Percentiles rank a stretch among this genome's conserved stretches.
phyloP scores from a whole-genome alignment of 2,888 invertebrate genomes.

The Luperina nickerlii region DNA sequence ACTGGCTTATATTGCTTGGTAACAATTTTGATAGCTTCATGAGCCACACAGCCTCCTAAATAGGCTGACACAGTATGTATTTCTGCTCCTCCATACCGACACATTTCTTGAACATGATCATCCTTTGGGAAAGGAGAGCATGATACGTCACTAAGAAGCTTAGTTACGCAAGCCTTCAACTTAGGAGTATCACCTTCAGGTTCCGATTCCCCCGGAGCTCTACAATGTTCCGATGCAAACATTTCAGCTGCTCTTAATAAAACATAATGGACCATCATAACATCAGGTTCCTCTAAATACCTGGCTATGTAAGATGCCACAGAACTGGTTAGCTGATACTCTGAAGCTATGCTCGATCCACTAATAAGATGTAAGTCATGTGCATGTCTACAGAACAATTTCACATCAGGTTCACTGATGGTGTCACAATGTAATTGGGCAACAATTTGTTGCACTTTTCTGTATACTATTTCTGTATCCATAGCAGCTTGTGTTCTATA shows the following conservation, averaged over 20 bases:
- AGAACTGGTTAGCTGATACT: constrained; percentile 93
- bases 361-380: constrained; percentile 94
- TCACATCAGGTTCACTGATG: constrained; percentile 95
- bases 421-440: constrained; percentile 94
- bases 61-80: constrained; percentile 98
- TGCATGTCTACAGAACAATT: constrained; percentile 97
- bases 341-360: constrained; percentile 95
- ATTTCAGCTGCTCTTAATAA: constrained; percentile 97
- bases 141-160: constrained; percentile 96
- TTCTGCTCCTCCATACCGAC: constrained; percentile 98
- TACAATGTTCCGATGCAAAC: constrained; percentile 96
- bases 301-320: constrained; percentile 91
- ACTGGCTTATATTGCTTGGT: constrained; percentile 99
- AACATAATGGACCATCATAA: constrained; percentile 97
- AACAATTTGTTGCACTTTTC: constrained; percentile 95
- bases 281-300: constrained; percentile 95
- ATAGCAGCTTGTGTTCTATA: constrained; percentile 95
- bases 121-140: constrained; percentile 95
- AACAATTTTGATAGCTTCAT: constrained; percentile 98
- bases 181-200: constrained; percentile 97
- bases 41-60: constrained; percentile 97
- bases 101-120: constrained; percentile 98
- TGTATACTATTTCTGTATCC: constrained; percentile 95
- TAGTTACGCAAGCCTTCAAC: constrained; percentile 93
- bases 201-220: constrained; percentile 97